phyloP scores from a whole-genome alignment of 2,888 invertebrate genomes.

The Daptonema setosum region DNA sequence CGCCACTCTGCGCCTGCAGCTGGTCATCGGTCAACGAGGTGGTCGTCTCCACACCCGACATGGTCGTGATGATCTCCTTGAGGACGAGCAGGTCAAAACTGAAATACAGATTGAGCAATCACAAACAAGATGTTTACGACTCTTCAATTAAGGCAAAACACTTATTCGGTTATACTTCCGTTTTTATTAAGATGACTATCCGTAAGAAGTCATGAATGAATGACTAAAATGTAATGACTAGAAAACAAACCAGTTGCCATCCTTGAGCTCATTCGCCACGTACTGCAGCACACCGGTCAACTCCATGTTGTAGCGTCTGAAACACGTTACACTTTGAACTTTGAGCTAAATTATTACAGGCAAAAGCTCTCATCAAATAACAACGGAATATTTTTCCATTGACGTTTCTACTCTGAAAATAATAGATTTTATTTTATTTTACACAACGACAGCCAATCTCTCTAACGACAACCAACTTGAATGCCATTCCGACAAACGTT shows the following conservation, averaged over 20 bases:
- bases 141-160: too few relatives aligned
- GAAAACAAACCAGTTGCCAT: slow-evolving; percentile 60
- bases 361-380: neutral
- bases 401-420: too few relatives aligned
- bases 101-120: too few relatives aligned
- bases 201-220: too few relatives aligned
- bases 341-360: neutral
- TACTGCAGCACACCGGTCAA: slow-evolving; percentile 81
- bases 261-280: slow-evolving; percentile 84
- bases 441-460: too few relatives aligned
- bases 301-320: slow-evolving; percentile 72
- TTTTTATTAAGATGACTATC: too few relatives aligned
- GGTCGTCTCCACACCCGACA: slow-evolving; percentile 92
- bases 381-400: too few relatives aligned
- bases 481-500: slow-evolving; percentile 80
- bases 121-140: too few relatives aligned
- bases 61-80: slow-evolving; percentile 92
- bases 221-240: too few relatives aligned
- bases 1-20: slow-evolving; percentile 84
- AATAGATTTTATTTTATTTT: too few relatives aligned
- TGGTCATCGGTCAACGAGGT: slow-evolving; percentile 91
- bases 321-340: neutral
- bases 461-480: too few relatives aligned
- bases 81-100: slow-evolving; percentile 61
- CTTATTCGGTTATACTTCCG: too few relatives aligned